Evolutionary conservation across 2,888 invertebrate species (phyloP).

Genomic region (Formica aserva): DNA sequence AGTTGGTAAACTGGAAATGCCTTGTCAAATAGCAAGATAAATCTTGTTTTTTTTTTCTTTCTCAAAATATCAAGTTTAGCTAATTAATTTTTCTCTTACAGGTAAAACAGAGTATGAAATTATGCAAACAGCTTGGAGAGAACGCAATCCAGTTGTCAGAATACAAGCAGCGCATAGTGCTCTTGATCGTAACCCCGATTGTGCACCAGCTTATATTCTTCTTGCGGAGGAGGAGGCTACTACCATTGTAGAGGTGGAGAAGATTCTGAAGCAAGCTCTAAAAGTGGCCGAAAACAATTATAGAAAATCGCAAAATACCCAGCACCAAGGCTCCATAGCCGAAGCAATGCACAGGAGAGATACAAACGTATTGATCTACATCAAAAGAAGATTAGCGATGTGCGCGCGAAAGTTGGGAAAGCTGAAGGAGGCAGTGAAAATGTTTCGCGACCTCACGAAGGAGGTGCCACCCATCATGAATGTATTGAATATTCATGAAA

Average conservation of each 20-base stretch:
- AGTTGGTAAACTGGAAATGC: neutral
- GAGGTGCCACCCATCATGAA: conserved; percentile 98
- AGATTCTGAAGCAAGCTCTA: conserved; percentile 93
- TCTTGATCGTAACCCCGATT: conserved; percentile 94
- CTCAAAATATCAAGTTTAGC: neutral
- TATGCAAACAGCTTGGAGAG: conserved; percentile 98
- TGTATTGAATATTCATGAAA: conserved; percentile 97
- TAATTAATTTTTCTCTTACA: conserved; percentile 85
- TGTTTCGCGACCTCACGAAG: conserved; percentile 98
- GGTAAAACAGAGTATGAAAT: conserved; percentile 96
- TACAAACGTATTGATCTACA: conserved; percentile 97
- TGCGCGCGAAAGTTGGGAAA: conserved; percentile 97
- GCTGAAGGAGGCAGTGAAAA: conserved; percentile 97
- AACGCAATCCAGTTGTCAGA: conserved; percentile 95
- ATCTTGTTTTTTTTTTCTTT: neutral
- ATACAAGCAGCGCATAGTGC: conserved; percentile 97
- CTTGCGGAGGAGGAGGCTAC: conserved; percentile 98
- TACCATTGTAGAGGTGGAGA: conserved; percentile 95
- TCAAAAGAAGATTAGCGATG: conserved; percentile 98
- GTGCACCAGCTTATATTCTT: conserved; percentile 97
- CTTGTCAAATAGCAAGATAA: neutral
- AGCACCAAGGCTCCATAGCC: conserved; percentile 91
- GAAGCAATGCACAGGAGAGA: conserved; percentile 95
- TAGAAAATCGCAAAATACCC: conserved; percentile 92
- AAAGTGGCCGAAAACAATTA: conserved; percentile 94